A percentile compares a stretch with the other conserved stretches of the same genome.
Conservation (phyloP, 1,140 invertebrate genomes). For the Hylyphantes graminicola region DNA sequence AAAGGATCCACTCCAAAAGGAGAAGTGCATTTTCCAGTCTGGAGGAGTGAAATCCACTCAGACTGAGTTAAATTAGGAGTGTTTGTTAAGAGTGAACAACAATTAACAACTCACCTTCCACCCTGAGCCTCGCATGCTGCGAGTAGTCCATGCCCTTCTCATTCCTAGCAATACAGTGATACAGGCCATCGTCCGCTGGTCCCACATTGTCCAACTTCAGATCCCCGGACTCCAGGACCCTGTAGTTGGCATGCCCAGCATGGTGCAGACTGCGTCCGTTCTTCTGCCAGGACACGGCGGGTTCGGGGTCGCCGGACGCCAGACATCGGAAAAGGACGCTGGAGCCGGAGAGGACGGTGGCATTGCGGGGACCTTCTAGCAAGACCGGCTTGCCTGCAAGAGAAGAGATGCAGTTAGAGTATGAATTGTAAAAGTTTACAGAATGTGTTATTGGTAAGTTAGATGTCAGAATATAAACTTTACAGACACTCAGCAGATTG, state of each 20-base stretch:
- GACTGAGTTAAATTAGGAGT: too few relatives aligned
- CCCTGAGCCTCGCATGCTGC: conserved; percentile 42
- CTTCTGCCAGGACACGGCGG: conserved; percentile 88
- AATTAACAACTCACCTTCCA: conserved; percentile 62
- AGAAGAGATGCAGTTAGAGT: not conserved
- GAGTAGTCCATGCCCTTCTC: conserved; percentile 57
- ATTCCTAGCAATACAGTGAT: conserved; percentile 61
- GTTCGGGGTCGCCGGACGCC: conserved; percentile 87
- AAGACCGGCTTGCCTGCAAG: conserved; percentile 39
- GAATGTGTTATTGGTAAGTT: too few relatives aligned
- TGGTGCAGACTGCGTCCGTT: conserved; percentile 72
- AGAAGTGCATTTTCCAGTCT: too few relatives aligned
- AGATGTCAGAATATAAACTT: too few relatives aligned
- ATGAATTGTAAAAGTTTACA: too few relatives aligned
- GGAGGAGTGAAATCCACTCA: too few relatives aligned
- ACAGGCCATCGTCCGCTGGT: conserved; percentile 60
- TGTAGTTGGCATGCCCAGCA: conserved; percentile 44
- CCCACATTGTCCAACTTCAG: conserved; percentile 58
- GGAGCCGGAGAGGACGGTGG: conserved; percentile 87
- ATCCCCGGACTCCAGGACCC: conserved; percentile 39
- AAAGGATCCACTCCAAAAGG: too few relatives aligned
- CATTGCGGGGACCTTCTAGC: conserved; percentile 83
- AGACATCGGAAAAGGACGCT: conserved; percentile 88
- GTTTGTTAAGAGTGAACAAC: not conserved
- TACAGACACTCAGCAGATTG: too few relatives aligned